Base-by-base conservation (phyloP, 2,888 invertebrate species). In the Zelleria hepariella region DNA sequence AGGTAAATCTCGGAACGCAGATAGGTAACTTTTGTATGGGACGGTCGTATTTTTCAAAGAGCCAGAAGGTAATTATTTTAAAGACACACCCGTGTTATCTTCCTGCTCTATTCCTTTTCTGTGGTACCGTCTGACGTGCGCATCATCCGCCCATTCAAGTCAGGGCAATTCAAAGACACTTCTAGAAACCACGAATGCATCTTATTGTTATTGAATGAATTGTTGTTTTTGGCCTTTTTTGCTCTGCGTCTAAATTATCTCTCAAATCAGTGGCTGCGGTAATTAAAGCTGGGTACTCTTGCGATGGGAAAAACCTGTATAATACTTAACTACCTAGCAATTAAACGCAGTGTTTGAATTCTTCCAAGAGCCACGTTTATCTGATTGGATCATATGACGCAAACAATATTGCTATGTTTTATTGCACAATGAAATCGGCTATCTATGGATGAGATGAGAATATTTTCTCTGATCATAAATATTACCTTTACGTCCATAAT, bases 321-420 rank as follows among this genome's bases (percentile, higher is more conserved):
- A 55, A 55, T 55, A 55, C 55, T 21, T 27, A 18, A 10, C 27
- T 18, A 32, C 18, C 55, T 21, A 21, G 24, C 32, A 32, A 55
- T 55, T 55, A 55, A 27, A 27, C 18, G 32, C 55, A 32, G 55
- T 24, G n/a, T 21, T 55, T 55, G 24, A 32, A 32, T 55, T 55
- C 55, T 55, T 55, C 26, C 7, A 32, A 55, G 32, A 55, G 18
- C 25, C 8, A n/a, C n/a, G 5, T 26, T 7, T 8, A 32, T n/a
- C 4, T 55, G 20, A 57, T 57, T 56, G 47, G 48, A 57, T 23
- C 15, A 6, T 15, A 24, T 57, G 57, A 48, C 48, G 48, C 25
- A 47, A 57, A 10, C 5, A 26, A 21, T 7, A 56, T 56, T 56
- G 24, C 27, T 42, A 56, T 27, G 7, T 20, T 42, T 32, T 7